Percentiles rank a stretch among this genome's conserved stretches.
Conservation (phyloP, 2,113 vertebrate species). For the Phaethon lepturus region DNA sequence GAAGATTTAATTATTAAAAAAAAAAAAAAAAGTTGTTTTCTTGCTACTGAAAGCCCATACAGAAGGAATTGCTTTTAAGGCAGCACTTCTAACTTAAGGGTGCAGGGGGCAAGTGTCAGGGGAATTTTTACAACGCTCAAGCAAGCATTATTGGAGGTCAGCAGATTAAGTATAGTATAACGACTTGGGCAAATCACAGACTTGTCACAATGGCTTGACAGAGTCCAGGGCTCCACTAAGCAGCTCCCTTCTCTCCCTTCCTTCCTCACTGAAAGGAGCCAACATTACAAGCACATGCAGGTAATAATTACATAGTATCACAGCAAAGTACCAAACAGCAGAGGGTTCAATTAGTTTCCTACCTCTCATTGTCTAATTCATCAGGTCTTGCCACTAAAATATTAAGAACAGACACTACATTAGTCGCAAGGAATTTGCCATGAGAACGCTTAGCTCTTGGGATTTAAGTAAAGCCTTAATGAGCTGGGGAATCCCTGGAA, state of each 20-base stretch:
- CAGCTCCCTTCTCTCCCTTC: neutral
- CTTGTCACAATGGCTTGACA: neutral
- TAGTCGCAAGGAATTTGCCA: slow-evolving; percentile 73
- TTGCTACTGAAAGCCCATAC: neutral
- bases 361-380: slow-evolving; percentile 93
- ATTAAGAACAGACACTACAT: slow-evolving; percentile 78
- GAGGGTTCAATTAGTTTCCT: slow-evolving; percentile 72
- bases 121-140: neutral
- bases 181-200: neutral
- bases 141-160: neutral
- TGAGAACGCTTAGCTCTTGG: slow-evolving; percentile 59
- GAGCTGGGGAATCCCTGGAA: slow-evolving; percentile 27
- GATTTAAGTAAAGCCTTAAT: slow-evolving; percentile 55
- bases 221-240: neutral
- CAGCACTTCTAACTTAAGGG: neutral
- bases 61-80: slow-evolving; percentile 1
- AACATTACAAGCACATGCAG: neutral
- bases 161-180: neutral
- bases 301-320: neutral
- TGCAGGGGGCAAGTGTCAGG: neutral
- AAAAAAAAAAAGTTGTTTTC: neutral
- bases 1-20: neutral
- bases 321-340: slow-evolving; percentile 5
- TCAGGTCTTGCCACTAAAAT: slow-evolving; percentile 80
- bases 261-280: neutral